Base-by-base conservation (phyloP, 2,113 vertebrate genomes). In the Pelusios castaneus region DNA sequence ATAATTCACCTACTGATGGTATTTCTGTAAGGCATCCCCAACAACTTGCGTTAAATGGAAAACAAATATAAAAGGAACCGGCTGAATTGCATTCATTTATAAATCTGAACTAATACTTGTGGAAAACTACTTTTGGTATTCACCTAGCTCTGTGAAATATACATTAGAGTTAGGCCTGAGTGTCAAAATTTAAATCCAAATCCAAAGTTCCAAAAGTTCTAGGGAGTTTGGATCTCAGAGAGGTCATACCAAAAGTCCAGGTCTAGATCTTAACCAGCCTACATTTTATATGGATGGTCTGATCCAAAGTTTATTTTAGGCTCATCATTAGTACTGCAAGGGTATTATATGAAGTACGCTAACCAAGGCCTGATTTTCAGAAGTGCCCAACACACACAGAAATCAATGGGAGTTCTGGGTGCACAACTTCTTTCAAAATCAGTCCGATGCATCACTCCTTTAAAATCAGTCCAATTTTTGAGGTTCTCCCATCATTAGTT, bases 321-420 rank as follows among this genome's bases (percentile, higher is more conserved):
- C 38, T 49, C 4, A 29, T 6, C 8, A 41, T 12, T 55, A 5
- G 19, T 49, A 49, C 11, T 38, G 34, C n/a, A 70, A 38, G 38
- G 5, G 19, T 22, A 34, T 54, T 52, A 6, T 52, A 75, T 8
- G 0, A 67, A 22, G 11, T 34, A 13, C 0, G 0, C 63, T 91
- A 34, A 31, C 90, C 58, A 89, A 89, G 6, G 27, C 87, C 77
- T 55, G 52, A 51, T 88, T 89, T 92, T 76, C 45, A 85, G 34
- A 2, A 85, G 1, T 4, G 6, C 2, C n/a, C n/a, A 9, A 17
- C 49, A 31, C 55, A 90, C 24, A 55, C 5, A 9, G 45, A 52
- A 10, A 2, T 2, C 21, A 58, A 38, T 10, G 2, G 4, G 41
- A 75, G 22, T 10, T 75, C 22, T 13, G 41, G 8, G 21, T 47